These are phyloP conservation scores for Clusia tigrina DNA, from an alignment of 2,888 invertebrate species.

Conservation along the genomic window DNA sequence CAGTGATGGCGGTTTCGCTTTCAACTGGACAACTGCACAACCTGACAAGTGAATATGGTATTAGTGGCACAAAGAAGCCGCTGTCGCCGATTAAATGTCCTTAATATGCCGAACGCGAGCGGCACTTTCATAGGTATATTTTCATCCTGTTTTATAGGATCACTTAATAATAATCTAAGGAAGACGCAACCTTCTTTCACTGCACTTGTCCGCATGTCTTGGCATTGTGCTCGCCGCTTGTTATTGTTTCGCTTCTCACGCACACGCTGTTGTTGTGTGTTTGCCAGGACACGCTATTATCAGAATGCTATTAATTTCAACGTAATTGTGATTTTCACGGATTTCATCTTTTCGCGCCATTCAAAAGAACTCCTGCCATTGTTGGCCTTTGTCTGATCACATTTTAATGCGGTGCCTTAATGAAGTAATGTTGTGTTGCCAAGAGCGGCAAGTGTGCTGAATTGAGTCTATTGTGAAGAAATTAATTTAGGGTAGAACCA, in stretches of 20 bases:
- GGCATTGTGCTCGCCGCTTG: not conserved
- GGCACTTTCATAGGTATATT: slow-evolving; percentile 14
- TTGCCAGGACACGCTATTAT: slow-evolving; percentile 51
- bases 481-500: too few relatives aligned
- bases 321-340: slow-evolving; percentile 40
- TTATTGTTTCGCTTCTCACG: slow-evolving; percentile 19
- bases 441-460: not conserved
- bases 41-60: slow-evolving; percentile 27
- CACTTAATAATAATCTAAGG: not conserved
- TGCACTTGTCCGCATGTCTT: slow-evolving; percentile 4
- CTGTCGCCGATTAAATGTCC: slow-evolving; percentile 28
- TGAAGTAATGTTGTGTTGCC: slow-evolving; percentile 24
- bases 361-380: slow-evolving; percentile 19
- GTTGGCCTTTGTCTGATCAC: slow-evolving; percentile 12
- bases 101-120: slow-evolving; percentile 22
- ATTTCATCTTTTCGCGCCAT: slow-evolving; percentile 22
- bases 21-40: too few relatives aligned
- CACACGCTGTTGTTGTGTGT: too few relatives aligned
- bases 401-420: slow-evolving; percentile 19
- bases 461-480: too few relatives aligned
- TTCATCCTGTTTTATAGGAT: slow-evolving; percentile 23
- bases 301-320: slow-evolving; percentile 48
- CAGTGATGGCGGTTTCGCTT: slow-evolving; percentile 34
- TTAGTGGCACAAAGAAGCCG: slow-evolving; percentile 20
- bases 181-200: not conserved